Evolutionary conservation across 2,113 vertebrate genomes (phyloP).

Genomic region (Vulpes lagopus): DNA sequence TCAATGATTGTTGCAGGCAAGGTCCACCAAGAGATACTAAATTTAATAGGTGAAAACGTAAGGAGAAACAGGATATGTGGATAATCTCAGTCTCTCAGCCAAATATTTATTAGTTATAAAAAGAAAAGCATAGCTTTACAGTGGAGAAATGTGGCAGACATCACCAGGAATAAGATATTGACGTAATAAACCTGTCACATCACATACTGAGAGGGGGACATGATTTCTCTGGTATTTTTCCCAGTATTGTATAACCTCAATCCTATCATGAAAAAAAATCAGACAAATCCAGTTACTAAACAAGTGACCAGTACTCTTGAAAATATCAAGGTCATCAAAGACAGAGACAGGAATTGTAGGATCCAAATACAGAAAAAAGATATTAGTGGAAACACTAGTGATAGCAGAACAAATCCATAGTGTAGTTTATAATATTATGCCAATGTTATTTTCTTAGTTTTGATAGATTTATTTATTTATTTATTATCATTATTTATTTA

Average conservation of each 20-base stretch:
- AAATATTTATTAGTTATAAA: slow-evolving; percentile 20
- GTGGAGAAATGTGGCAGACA: not conserved
- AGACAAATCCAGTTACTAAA: not conserved
- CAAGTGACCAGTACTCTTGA: not conserved
- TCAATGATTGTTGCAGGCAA: slow-evolving; percentile 25
- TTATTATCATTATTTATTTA: not conserved
- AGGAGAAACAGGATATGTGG: not conserved
- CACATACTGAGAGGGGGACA: not conserved
- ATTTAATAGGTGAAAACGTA: slow-evolving; percentile 45
- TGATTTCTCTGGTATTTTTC: not conserved
- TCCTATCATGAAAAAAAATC: slow-evolving; percentile 28
- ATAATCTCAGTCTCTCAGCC: not conserved
- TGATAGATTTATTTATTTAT: not conserved
- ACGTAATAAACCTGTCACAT: not conserved
- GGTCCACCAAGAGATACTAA: not conserved
- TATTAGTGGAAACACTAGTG: not conserved
- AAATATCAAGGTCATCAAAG: slow-evolving; percentile 8
- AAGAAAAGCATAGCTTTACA: slow-evolving; percentile 36
- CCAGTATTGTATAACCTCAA: not conserved
- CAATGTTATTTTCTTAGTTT: slow-evolving; percentile 52
- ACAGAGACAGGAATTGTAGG: slow-evolving; percentile 11
- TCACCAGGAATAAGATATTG: not conserved
- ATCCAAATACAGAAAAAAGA: slow-evolving; percentile 15
- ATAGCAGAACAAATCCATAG: not conserved
- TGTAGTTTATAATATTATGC: slow-evolving; percentile 39